Conservation (phyloP, 2,888 invertebrate species). For the Mesorhabditis sp. region DNA sequence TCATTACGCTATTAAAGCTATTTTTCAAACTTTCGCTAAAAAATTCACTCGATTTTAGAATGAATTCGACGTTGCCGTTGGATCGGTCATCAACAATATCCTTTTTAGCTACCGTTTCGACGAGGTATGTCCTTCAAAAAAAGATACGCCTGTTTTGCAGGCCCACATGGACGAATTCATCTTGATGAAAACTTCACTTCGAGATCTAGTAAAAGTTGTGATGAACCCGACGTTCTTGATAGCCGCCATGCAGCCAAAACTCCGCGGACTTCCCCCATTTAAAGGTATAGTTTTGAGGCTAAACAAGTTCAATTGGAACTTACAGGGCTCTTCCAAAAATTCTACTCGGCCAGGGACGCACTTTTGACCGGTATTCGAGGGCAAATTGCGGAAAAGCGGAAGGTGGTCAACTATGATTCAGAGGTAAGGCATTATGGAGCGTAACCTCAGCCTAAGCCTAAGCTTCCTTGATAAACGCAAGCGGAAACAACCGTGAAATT, state of each 20-base stretch:
- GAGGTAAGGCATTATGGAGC: not conserved
- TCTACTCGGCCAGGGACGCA: too few relatives aligned
- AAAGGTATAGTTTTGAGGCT: not conserved
- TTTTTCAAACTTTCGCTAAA: too few relatives aligned
- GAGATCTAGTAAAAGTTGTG: not conserved
- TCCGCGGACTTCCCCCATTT: not conserved
- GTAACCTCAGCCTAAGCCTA: not conserved
- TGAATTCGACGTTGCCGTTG: slow-evolving; percentile 2
- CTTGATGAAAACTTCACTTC: slow-evolving; percentile 1
- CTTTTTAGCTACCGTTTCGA: slow-evolving; percentile 1
- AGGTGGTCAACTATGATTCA: not conserved
- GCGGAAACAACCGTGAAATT: not conserved
- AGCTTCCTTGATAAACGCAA: too few relatives aligned
- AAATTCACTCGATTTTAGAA: not conserved
- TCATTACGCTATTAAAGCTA: too few relatives aligned
- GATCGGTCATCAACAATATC: not conserved
- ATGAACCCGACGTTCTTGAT: not conserved
- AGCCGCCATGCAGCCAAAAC: not conserved
- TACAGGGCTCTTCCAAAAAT: too few relatives aligned
- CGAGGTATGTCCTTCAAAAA: not conserved
- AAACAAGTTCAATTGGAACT: not conserved
- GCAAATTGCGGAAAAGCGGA: slow-evolving; percentile 4
- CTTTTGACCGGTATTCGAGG: not conserved
- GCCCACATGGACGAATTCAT: not conserved
- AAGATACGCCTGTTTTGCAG: not conserved